Evolutionary conservation across 2,888 invertebrate genomes (phyloP), one percentile per base, ranked within the genome.

Genomic region (Morpho helenor): DNA sequence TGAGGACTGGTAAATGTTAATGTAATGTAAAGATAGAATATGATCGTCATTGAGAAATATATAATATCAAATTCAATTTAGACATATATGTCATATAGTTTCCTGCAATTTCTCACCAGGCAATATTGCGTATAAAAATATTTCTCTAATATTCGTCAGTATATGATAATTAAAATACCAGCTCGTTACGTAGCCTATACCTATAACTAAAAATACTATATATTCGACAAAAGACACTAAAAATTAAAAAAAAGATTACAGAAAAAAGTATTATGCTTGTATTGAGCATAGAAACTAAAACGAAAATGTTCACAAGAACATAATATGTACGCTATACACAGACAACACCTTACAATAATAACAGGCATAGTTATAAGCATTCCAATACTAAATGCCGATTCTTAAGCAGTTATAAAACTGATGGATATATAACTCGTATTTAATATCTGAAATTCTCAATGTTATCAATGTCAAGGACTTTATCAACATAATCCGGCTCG

Each of bases 311-410:
- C n/a, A 43, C 39, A 49, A 16, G 43, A 31, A 50, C 44, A 45
- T 43, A 45, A 44, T 44, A 51, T 51, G 42, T 51, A 23, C 23
- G 44, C 44, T 44, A 44, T 52, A 52, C 43, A 51, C 43, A 51
- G 31, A 49, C 49, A 52, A 56, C 49, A 56, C 63, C 60, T 60
- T 63, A 63, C 52, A 58, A 60, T 58, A 41, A 52, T 58, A 60
- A 63, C 57, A 60, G 60, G 56, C 40, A 61, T 55, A 46, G 50
- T 51, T 47, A 56, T 53, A 60, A 41, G 52, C 60, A 58, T 53
- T 60, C 57, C 57, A 58, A 58, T 50, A 56, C 55, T 49, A 43
- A 49, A 44, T 44, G 52, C 57, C 62, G 49, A 31, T 31, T 31
- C 31, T 31, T 31, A 31, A 31, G 5, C 3, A 31, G 31, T 31